Evolutionary conservation across 2,797 vertebrate genomes (phyloP).

Genomic region (Numenius phaeopus): DNA sequence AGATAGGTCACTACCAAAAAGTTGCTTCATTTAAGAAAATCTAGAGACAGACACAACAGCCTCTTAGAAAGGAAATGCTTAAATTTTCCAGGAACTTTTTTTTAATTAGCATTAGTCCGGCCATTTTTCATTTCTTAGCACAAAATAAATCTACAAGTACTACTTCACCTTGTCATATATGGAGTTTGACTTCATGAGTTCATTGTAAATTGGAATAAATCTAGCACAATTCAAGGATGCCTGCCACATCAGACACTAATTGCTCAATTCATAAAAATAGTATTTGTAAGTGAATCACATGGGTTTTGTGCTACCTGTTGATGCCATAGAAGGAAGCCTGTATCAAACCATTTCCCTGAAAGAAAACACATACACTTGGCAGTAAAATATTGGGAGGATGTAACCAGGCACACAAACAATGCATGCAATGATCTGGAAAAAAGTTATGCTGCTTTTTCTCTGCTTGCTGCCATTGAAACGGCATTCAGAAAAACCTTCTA

Average conservation of each 20-base stretch:
- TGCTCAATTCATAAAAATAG: conserved; percentile 41
- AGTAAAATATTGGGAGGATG: background rate
- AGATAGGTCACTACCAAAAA: background rate
- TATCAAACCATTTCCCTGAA: background rate
- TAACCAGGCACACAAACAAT: background rate
- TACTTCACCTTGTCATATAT: background rate
- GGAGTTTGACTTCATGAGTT: background rate
- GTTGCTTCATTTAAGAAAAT: background rate
- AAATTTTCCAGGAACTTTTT: background rate
- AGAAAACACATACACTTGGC: background rate
- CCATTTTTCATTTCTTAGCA: background rate
- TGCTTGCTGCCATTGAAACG: background rate
- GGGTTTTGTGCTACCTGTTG: background rate
- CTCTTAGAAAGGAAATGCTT: background rate
- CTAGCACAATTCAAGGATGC: background rate
- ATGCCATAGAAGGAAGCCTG: background rate
- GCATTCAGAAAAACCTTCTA: background rate
- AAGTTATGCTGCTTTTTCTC: background rate
- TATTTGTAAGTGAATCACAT: background rate
- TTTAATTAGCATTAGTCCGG: background rate
- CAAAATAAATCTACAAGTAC: conserved; percentile 24
- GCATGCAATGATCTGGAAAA: background rate
- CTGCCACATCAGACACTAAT: background rate
- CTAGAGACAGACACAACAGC: background rate
- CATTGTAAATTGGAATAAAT: background rate